phyloP scores from a whole-genome alignment of 2,888 invertebrate species.

The Netelia melanura region DNA sequence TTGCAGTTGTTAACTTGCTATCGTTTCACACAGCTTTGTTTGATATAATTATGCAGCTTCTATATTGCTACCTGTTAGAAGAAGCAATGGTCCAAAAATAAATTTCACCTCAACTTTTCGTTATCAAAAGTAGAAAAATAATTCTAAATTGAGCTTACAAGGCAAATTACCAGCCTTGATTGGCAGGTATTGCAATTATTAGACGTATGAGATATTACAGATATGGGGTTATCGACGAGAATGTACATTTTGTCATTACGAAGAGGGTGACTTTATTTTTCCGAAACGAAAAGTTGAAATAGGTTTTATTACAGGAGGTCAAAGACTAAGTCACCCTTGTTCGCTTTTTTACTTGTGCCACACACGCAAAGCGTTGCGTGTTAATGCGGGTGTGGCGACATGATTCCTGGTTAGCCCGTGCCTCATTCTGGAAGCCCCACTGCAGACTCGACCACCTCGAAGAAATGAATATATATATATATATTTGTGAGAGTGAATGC shows the following conservation, averaged over 20 bases:
- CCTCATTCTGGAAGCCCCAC: constrained; percentile 14
- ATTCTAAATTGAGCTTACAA: no score
- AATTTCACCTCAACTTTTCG: no score
- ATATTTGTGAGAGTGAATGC: neutral
- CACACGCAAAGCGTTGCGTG: constrained; percentile 55
- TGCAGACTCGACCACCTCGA: neutral
- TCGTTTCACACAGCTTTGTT: no score
- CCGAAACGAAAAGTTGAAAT: constrained; percentile 31
- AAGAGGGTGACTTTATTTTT: constrained; percentile 27
- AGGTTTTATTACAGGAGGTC: constrained; percentile 8
- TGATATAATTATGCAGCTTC: no score
- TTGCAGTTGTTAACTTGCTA: no score
- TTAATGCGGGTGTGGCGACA: constrained; percentile 22
- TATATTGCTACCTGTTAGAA: no score
- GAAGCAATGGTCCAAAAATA: no score
- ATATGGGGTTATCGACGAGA: no score
- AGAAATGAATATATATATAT: constrained; percentile 10
- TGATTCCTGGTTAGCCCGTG: constrained; percentile 46
- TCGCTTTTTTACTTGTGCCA: neutral
- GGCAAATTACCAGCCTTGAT: no score
- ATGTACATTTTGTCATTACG: neutral
- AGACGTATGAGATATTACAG: no score
- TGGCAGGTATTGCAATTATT: no score
- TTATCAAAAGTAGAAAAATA: no score
- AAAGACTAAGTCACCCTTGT: neutral